A percentile compares a stretch with the other conserved stretches of the same genome.
These are phyloP conservation scores for Vidua chalybeata DNA, from an alignment of 2,113 vertebrate species.

Conservation along the genomic window DNA sequence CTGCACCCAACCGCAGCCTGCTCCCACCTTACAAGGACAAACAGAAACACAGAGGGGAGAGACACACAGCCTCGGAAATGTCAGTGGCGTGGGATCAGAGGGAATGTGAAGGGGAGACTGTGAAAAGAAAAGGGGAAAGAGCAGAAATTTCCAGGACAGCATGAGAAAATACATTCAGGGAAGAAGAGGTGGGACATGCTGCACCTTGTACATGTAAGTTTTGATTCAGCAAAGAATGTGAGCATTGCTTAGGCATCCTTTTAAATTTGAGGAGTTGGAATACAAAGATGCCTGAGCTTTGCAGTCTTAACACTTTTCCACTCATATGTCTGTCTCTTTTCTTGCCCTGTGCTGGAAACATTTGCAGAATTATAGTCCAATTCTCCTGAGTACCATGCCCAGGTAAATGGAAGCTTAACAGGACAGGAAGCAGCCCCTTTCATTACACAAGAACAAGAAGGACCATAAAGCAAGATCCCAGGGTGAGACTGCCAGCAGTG, in stretches of 20 bases:
- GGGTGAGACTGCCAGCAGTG: not conserved
- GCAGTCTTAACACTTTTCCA: not conserved
- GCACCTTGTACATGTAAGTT: fast-evolving
- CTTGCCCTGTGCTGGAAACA: not conserved
- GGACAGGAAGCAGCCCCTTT: not conserved
- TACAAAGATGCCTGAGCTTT: not conserved
- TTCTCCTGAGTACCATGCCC: not conserved
- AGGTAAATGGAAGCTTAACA: not conserved
- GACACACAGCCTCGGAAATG: fast-evolving
- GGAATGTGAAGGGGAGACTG: not conserved
- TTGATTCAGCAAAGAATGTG: not conserved
- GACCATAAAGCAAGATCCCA: not conserved
- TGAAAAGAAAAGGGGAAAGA: not conserved
- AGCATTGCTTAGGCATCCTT: not conserved
- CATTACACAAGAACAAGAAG: not conserved
- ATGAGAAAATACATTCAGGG: not conserved
- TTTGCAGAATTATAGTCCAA: not conserved
- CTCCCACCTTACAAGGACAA: not conserved
- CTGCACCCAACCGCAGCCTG: not conserved
- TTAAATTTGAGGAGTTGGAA: not conserved
- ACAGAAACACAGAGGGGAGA: not conserved
- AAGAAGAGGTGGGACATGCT: not conserved
- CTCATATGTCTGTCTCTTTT: not conserved
- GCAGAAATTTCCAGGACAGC: not conserved
- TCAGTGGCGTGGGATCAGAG: not conserved